Base-by-base conservation (phyloP, 1,140 invertebrate species). In the Pseudoatta argentina region DNA sequence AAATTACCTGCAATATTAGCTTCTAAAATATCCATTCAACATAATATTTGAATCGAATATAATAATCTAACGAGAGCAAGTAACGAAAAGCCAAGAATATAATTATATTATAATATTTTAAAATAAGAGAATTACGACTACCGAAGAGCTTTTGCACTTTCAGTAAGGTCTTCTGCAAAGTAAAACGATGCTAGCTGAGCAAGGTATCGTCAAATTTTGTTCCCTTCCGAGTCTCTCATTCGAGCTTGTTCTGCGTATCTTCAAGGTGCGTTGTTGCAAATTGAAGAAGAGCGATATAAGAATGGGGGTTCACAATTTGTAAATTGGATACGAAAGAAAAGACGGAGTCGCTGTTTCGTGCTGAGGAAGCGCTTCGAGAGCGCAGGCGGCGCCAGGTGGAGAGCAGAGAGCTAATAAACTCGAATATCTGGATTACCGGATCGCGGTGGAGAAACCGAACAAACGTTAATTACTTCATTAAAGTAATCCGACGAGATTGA, bases 401-500 rank as follows among this genome's bases (percentile, higher is more conserved):
- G 55, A 73, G 24, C 14, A n/a, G 55, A 61, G 79, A 73, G 57
- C 79, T 83, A 83, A 83, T 83, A 75, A 83, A 83, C 69, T 83
- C 39, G 79, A 73, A 63, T 73, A 73, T 83, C 39, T 57, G 79
- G 66, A 73, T 73, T 75, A 61, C 79, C 55, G 71, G 55, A 39
- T 39, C 55, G 79, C 34, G 66, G 24, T 34, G 3, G 69, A 44
- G 67, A 51, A 75, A 75, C 55, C 79, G 69, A 83, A 83, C 69
- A 83, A 83, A 83, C 79, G 79, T 75, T 83, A 83, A 83, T 83
- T 83, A 83, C 79, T 83, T 83, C 55, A 83, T 83, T 83, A 83
- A 83, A 83, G 79, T 83, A 83, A 83, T 83, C 69, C 79, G 27
- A 1, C 71, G 44, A 83, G 59, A 83, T 83, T 83, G 69, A 83